Conservation (phyloP, 2,888 invertebrate species). For the Arenicola marina region DNA sequence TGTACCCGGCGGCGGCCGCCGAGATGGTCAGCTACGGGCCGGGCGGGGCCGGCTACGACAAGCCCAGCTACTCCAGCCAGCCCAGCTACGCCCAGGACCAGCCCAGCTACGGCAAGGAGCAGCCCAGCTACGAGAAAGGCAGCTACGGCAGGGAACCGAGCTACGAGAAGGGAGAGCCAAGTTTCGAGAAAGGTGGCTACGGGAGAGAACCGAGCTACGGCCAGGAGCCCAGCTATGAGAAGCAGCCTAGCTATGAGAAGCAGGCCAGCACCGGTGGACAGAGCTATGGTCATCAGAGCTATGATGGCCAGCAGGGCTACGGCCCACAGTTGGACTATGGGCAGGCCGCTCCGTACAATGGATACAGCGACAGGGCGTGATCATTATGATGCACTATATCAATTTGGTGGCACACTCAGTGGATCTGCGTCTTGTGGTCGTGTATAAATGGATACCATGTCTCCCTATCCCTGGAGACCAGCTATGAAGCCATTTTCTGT, state of each 20-base stretch:
- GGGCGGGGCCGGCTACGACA: neutral
- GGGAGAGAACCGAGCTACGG: constrained; percentile 8
- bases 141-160: neutral
- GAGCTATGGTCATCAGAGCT: neutral
- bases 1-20: neutral
- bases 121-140: constrained; percentile 1
- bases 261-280: neutral
- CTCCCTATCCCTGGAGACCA: no score
- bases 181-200: neutral
- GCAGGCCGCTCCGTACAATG: no score
- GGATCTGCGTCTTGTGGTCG: no score
- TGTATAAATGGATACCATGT: no score
- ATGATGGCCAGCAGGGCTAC: neutral
- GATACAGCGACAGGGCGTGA: no score
- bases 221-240: neutral
- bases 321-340: no score
- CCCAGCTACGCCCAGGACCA: constrained; percentile 8
- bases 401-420: no score
- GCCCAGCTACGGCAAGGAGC: constrained; percentile 2
- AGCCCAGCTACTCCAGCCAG: constrained; percentile 12
- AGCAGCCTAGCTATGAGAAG: constrained; percentile 1
- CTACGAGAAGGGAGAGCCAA: neutral
- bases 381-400: no score
- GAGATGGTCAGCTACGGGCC: neutral
- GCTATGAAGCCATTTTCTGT: no score